Evolutionary conservation across 2,888 invertebrate species (phyloP), one percentile per base, ranked within the genome.

Genomic region (Nymphalis polychloros): DNA sequence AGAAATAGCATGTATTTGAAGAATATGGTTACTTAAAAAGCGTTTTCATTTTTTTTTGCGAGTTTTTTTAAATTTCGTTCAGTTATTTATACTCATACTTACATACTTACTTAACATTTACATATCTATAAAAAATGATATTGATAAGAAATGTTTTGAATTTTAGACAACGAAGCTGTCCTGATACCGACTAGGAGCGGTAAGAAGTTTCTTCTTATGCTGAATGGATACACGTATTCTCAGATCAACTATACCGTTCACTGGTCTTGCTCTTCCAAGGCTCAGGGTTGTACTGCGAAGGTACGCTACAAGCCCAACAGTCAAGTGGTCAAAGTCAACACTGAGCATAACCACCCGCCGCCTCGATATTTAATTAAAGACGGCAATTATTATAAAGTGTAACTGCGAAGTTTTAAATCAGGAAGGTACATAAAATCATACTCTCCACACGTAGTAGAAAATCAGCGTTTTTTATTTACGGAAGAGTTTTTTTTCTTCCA

Each of bases 221-320:
- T 84, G 31, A 74, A 81, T 20, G 76, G 77, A 1, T 84, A 79
- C 65, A 84, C 83, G 7, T 85, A 80, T 64, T 81, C 80, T 8
- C 85, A 84, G 71, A 78, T 82, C 41, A 81, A 82, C 67, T 73
- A 80, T 57, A 76, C 76, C 35, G 49, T 67, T 0, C 77, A 76
- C 46, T 86, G 84, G 84, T 73, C 77, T 6, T 85, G 85, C 62
- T 83, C 85, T n/a, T 81, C 83, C 2, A 81, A 78, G 67, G 73
- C 73, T 16, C 69, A 70, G n/a, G 79, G 81, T 19, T 80, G 81
- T 59, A 27, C 68, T 5, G 81, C 79, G 17, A 75, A 80, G n/a
- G 64, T 81, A 7, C 73, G 75, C 6, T 69, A 70, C 13, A 49
- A 48, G 19, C 59, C 63, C 1, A 67, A 73, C 48, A 75, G 76